phyloP scores from a whole-genome alignment of 2,888 invertebrate genomes.

The Chironomus tentans region DNA sequence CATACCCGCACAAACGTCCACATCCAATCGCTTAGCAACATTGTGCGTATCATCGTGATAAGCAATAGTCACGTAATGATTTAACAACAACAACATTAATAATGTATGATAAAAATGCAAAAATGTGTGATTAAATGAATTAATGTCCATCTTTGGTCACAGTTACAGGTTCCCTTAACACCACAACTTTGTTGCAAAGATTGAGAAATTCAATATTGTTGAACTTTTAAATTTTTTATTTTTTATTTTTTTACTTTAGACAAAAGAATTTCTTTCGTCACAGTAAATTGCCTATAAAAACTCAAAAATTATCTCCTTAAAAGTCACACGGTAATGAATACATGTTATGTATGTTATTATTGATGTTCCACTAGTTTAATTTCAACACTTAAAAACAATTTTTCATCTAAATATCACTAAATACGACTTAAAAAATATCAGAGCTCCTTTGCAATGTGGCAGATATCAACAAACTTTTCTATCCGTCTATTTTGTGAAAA shows the following conservation, averaged over 20 bases:
- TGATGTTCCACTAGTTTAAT: no score
- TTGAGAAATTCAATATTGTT: constrained; percentile 5
- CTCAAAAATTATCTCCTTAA: no score
- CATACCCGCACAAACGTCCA: constrained; percentile 40
- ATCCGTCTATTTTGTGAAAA: not conserved
- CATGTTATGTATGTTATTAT: no score
- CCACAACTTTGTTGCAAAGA: not conserved
- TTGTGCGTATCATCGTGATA: constrained; percentile 33
- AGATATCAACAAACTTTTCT: not conserved
- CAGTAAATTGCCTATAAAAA: no score
- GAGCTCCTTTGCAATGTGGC: not conserved
- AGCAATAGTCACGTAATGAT: constrained; percentile 5
- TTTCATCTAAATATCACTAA: no score
- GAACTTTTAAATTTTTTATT: not conserved
- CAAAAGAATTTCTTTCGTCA: no score
- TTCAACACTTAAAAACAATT: no score
- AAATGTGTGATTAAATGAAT: not conserved
- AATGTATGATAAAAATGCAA: not conserved
- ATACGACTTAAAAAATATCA: no score
- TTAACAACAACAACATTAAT: constrained; percentile 17
- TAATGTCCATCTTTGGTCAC: constrained; percentile 8
- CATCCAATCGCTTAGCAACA: constrained; percentile 39
- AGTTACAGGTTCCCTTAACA: not conserved
- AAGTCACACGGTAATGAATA: no score
- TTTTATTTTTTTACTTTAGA: not conserved